Base-by-base conservation (phyloP, 2,113 vertebrate species). In the Misgurnus mizolepis region DNA sequence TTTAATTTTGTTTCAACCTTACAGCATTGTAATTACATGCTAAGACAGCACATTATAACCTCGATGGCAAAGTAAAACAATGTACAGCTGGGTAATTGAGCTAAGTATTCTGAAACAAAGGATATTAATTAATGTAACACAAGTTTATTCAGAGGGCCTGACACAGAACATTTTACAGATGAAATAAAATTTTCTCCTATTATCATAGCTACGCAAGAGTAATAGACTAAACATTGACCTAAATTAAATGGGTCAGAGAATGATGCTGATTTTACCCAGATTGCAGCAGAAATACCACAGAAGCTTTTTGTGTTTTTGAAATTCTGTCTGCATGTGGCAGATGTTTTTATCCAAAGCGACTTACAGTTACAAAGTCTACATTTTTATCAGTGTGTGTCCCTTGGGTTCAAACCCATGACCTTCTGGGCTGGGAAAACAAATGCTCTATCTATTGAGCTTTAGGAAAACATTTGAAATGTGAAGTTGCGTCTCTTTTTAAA, bases 31-130 rank as follows among this genome's bases (percentile, higher is more conserved):
- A 83, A 80, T 83, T 83, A 71, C 50, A 61, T 15, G 22, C 66
- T 53, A 67, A 27, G 49, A 4, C 65, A 50, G 17, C 17, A 62
- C 56, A 61, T 77, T 65, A 39, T 43, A 67, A 71, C 72, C 50
- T 61, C 41, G n/a, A 49, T 78, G 47, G 27, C 18, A 76, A 80
- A 83, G n/a, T 71, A 83, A 80, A 80, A 76, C 55, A 64, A 60
- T 0, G 55, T 62, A 27, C 47, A 73, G 15, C 7, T 45, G 6
- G 11, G 3, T 53, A 62, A 40, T 40, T 50, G 1, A 62, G 58
- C 14, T 64, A 40, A 5, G 14, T 53, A 4, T 82, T 80, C 45
- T 18, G 18, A 53, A 80, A 45, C 14, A 64, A 60, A 77, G 66
- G 4, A 74, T 80, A 66, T 56, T 73, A 74, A 67, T 74, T 73